A percentile compares a stretch with the other conserved stretches of the same genome.
These are phyloP conservation scores for Oxytorus armatus DNA, from an alignment of 2,888 invertebrate species.

Conservation along the genomic window DNA sequence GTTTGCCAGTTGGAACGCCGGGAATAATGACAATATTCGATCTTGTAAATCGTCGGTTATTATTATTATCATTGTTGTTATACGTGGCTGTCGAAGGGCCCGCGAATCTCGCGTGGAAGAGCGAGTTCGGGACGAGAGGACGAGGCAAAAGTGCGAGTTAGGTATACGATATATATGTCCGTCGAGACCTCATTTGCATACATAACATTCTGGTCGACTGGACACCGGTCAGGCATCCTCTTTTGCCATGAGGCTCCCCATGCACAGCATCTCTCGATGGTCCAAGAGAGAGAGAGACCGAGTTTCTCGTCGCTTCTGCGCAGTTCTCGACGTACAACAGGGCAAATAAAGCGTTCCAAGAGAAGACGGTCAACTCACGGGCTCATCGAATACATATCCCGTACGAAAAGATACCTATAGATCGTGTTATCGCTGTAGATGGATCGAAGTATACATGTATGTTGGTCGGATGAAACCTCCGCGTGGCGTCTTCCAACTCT, in stretches of 20 bases:
- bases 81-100: not conserved
- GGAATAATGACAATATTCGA: slow-evolving; percentile 8
- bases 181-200: slow-evolving; percentile 84
- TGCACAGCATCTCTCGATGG: slow-evolving; percentile 52
- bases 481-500: too few relatives aligned
- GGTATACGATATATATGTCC: slow-evolving; percentile 77
- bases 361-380: slow-evolving; percentile 23
- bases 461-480: too few relatives aligned
- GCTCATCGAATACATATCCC: slow-evolving; percentile 27
- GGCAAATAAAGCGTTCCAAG: slow-evolving; percentile 39
- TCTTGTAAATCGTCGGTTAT: too few relatives aligned
- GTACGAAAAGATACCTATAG: slow-evolving; percentile 5
- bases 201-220: slow-evolving; percentile 84
- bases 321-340: slow-evolving; percentile 66
- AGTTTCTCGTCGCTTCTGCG: slow-evolving; percentile 65
- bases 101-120: slow-evolving; percentile 4
- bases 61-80: not conserved
- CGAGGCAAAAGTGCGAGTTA: slow-evolving; percentile 68
- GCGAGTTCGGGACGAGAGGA: slow-evolving; percentile 63
- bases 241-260: slow-evolving; percentile 48
- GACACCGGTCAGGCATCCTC: slow-evolving; percentile 82
- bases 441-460: not conserved
- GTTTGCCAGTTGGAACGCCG: slow-evolving; percentile 3
- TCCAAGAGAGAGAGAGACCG: slow-evolving; percentile 3
- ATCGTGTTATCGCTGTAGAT: not conserved